Percentiles rank a stretch among this genome's conserved stretches.
These are phyloP conservation scores for Xiphophorus birchmanni DNA, from an alignment of 2,797 vertebrate species.

Conservation along the genomic window DNA sequence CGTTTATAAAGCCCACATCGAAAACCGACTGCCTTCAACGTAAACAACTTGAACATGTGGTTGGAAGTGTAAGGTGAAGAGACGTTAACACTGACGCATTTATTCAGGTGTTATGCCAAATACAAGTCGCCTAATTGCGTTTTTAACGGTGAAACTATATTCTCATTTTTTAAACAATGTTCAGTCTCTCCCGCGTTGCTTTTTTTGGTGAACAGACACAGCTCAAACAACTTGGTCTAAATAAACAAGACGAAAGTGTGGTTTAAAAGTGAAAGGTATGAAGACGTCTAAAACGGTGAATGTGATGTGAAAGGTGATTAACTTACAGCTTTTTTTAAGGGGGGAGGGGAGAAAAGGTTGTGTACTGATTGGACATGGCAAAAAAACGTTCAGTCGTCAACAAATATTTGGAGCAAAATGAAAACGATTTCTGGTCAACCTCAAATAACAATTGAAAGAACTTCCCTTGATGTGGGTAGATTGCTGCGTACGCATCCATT, in stretches of 20 bases:
- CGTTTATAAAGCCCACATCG: not conserved
- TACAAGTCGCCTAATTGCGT: not conserved
- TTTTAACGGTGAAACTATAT: not conserved
- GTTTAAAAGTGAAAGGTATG: not conserved
- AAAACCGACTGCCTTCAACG: not conserved
- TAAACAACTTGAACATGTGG: not conserved
- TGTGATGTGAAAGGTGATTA: not conserved
- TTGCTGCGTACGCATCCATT: not conserved
- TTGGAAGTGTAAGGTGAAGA: not conserved
- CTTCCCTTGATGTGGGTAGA: too few species aligned
- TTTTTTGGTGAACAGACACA: not conserved
- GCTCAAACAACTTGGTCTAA: not conserved
- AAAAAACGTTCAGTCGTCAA: not conserved
- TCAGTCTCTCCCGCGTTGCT: not conserved
- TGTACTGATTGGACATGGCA: not conserved
- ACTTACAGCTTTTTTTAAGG: not conserved
- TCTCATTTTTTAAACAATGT: not conserved
- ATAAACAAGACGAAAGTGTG: not conserved
- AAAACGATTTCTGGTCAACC: not conserved
- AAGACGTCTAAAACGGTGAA: not conserved
- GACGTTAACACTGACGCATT: not conserved
- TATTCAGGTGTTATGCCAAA: not conserved
- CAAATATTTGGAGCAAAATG: not conserved
- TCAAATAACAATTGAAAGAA: not conserved
- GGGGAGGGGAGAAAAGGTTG: too few species aligned